Evolutionary conservation across 37 sponge, comb jelly and placozoan species (phyloP), one percentile per base, ranked within the genome.

Genomic region (Spongilla lacustris): DNA sequence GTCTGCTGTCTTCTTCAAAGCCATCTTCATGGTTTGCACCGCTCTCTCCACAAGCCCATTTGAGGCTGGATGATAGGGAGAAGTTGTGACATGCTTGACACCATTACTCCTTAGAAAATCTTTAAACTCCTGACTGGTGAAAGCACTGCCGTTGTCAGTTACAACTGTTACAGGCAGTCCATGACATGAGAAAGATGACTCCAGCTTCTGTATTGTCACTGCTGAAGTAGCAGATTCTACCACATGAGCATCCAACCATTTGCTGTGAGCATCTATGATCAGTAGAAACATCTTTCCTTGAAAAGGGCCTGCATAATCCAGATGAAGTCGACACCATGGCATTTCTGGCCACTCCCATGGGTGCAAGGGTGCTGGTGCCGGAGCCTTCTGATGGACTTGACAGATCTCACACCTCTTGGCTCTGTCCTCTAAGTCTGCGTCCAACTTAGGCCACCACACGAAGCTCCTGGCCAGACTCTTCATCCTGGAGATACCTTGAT

Each of bases 31-130:
- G n/a, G n/a, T n/a, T n/a, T n/a, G n/a, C n/a, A n/a, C n/a, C n/a
- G n/a, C n/a, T n/a, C n/a, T n/a, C n/a, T n/a, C n/a, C n/a, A n/a
- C n/a, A n/a, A n/a, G n/a, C n/a, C n/a, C n/a, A n/a, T n/a, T n/a
- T n/a, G n/a, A n/a, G n/a, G n/a, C n/a, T n/a, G 92, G 88, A 34
- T 92, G 89, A 71, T 86, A 91, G 12, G 90, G 90, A 31, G 80
- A 32, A 71, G 69, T 78, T 6, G 22, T 31, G 11, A 80, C 68
- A 36, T 85, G 85, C 9, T 36, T 35, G 11, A 89, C 78, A 17
- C 79, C 79, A 71, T 89, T 89, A 19, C 48, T 5, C 23, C 32
- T 28, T 21, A 79, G 24, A 36, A 89, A 89, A 9, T 58, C 49
- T 9, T 24, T 0, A 48, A 83, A 89, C 50, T 89, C 89, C 14